phyloP scores from a whole-genome alignment of 2,797 vertebrate species.

The Mionectes olivaceus region DNA sequence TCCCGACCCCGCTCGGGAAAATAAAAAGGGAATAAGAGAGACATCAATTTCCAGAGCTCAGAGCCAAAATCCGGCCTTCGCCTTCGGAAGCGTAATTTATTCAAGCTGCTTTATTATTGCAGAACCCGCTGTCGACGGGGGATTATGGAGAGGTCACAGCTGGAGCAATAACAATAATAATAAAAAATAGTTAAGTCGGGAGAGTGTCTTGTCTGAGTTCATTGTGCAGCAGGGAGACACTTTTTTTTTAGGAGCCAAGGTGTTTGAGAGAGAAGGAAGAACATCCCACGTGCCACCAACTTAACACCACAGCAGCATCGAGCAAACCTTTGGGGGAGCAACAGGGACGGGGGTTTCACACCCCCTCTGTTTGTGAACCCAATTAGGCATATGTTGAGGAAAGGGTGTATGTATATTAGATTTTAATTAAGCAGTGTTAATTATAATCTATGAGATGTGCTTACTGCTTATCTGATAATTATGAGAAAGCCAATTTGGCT shows the following conservation, averaged over 20 bases:
- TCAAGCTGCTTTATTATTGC: slow-evolving; percentile 74
- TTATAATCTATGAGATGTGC: slow-evolving; percentile 88
- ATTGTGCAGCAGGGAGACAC: background rate
- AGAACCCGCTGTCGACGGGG: background rate
- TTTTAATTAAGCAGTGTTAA: slow-evolving; percentile 89
- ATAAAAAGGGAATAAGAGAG: slow-evolving; percentile 58
- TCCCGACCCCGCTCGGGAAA: background rate
- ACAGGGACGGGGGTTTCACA: slow-evolving; percentile 27
- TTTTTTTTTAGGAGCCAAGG: background rate
- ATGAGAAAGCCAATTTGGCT: slow-evolving; percentile 87
- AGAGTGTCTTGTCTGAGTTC: background rate
- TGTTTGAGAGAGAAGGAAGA: background rate
- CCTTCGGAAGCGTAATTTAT: slow-evolving; percentile 80
- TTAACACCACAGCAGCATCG: background rate
- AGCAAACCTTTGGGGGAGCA: slow-evolving; percentile 18
- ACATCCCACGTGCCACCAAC: background rate
- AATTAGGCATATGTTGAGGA: slow-evolving; percentile 80
- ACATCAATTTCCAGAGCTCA: slow-evolving; percentile 73
- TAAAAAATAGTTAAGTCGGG: slow-evolving; percentile 47
- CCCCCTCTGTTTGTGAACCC: slow-evolving; percentile 71
- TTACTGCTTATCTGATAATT: slow-evolving; percentile 88
- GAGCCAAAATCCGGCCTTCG: slow-evolving; percentile 74
- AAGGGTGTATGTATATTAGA: slow-evolving; percentile 83
- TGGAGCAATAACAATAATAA: slow-evolving; percentile 61
- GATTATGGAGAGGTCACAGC: slow-evolving; percentile 70